Evolutionary conservation across 1,140 invertebrate genomes (phyloP), one percentile per base, ranked within the genome.

Genomic region (Apis florea): DNA sequence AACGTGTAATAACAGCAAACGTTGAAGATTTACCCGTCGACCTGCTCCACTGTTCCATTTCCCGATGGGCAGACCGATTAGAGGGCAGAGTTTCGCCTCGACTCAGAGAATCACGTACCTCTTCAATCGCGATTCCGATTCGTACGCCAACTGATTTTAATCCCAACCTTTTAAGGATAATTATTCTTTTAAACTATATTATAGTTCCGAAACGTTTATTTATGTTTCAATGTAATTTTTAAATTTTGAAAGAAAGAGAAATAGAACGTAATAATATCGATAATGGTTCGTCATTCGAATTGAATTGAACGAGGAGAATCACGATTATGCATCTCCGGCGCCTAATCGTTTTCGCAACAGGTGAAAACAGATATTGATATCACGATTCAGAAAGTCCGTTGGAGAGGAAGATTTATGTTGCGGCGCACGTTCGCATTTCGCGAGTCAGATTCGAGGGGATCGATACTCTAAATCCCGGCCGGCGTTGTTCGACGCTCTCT

Each of bases 291-390:
- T n/a, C n/a, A n/a, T n/a, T n/a, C n/a, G n/a, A n/a, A n/a, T n/a
- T n/a, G 54, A 58, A 72, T 72, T 63, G 31, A 3, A 24, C n/a
- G 47, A 4, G 13, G 12, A 40, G 31, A 6, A 40, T 40, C 31
- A 5, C 4, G 6, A 40, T 40, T 40, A 40, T 40, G 4, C 31
- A 40, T n/a, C n/a, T n/a, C 8, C 24, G n/a, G 58, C 19, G 69
- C 59, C 58, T 54, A 75, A 67, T 49, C 47, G 73, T 21, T 54
- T 6, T 24, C 11, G 11, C 85, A 86, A 86, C 85, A 86, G 85
- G 85, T 86, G 85, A 86, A 63, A 26, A 26, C 19, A 73, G 84
- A 86, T 86, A 86, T 86, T 73, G 85, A 86, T 86, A 86, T 86
- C 86, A 86, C 80, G 83, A 86, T 86, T 86, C 75, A 76, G 79